Base-by-base conservation (phyloP, 2,113 vertebrate species). In the Aix galericulata region DNA sequence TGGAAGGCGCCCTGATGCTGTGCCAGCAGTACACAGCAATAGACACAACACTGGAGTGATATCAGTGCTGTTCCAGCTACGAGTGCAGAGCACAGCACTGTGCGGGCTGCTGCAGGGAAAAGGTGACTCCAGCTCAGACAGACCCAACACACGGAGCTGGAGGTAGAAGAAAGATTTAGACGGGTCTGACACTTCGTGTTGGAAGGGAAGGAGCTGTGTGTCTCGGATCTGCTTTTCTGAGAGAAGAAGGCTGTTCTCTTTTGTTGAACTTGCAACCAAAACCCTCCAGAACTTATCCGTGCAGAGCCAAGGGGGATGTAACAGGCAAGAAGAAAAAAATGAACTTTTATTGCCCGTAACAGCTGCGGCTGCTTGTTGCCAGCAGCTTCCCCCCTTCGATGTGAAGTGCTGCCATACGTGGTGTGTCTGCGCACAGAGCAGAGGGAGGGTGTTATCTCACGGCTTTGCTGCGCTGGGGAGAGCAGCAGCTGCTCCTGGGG, bases 321-420 rank as follows among this genome's bases (percentile, higher is more conserved):
- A 62, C n/a, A 81, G 38, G 14, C 50, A 83, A 92, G 88, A 73
- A 13, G 32, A 40, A 58, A 62, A 32, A 64, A 27, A 26, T 0
- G 1, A 68, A n/a, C 29, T 92, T 93, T 38, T 81, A 69, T 93
- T 87, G 53, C 56, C 34, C 1, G 0, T 46, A 36, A 34, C 79
- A 94, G 78, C 89, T 96, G 72, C 73, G 88, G 36, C 63, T 86
- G 82, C 86, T 69, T 66, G n/a, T 89, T 87, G 76, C 72, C 79
- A 90, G 76, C 68, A 95, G 86, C 93, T 76, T 91, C 23, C n/a
- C 66, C 34, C 69, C 75, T 86, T 80, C 38, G 56, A 89, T 0
- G 0, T 83, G 46, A 68, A 82, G 60, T 26, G 79, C 85, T 91
- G 68, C 91, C 90, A 29, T 80, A 88, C 4, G 5, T 75, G 71